Evolutionary conservation across 2,797 vertebrate genomes (phyloP).

Genomic region (Siniperca scherzeri): DNA sequence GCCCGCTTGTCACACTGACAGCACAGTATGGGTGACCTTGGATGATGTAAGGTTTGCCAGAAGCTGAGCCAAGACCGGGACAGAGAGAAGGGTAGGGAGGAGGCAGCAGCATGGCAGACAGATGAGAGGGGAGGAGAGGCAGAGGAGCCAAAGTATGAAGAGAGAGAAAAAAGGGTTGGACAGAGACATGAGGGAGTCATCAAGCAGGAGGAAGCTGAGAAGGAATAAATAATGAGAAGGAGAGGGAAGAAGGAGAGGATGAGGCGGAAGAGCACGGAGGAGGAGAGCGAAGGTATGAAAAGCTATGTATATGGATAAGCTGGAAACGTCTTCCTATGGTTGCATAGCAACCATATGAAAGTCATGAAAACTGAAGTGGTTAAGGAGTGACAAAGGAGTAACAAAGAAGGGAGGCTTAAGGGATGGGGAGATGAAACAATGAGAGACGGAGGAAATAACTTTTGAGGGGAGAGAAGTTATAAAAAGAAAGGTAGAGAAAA

Average conservation of each 20-base stretch:
- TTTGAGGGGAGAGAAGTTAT: neutral
- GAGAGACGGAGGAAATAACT: neutral
- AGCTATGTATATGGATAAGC: conserved; percentile 39
- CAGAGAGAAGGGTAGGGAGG: neutral
- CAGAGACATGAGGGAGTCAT: neutral
- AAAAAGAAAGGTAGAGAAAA: neutral
- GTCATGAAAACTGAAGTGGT: conserved; percentile 41
- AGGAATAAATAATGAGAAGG: neutral
- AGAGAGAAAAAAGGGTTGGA: neutral
- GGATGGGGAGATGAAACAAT: conserved; percentile 6
- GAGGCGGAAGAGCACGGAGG: neutral
- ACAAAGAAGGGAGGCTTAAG: neutral
- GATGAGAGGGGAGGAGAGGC: neutral
- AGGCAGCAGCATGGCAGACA: neutral
- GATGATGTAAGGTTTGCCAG: conserved; percentile 43
- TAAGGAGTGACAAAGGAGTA: conserved; percentile 11
- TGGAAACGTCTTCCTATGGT: conserved; percentile 36
- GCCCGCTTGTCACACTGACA: conserved; percentile 30
- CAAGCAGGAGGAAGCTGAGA: neutral
- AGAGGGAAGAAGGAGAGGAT: neutral
- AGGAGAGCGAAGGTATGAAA: conserved; percentile 30
- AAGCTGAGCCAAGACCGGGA: conserved; percentile 40
- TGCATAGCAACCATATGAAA: conserved; percentile 62
- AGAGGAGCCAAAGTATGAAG: neutral
- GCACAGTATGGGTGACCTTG: conserved; percentile 52